Evolutionary conservation across 2,113 vertebrate genomes (phyloP).

Genomic region (Clarias magur): DNA sequence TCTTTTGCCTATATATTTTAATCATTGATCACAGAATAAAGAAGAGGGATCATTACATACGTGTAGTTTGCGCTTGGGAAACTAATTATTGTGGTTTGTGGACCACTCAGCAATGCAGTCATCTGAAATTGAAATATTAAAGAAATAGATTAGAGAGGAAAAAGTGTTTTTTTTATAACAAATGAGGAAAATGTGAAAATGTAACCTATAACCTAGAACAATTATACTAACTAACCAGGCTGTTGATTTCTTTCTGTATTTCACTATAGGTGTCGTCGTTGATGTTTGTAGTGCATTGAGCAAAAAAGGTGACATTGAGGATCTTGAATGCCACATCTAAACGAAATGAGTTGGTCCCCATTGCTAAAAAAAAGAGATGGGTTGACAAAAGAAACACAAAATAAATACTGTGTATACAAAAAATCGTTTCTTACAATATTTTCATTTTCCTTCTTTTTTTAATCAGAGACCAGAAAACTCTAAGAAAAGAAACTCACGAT

Average conservation of each 20-base stretch:
- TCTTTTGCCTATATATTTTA: not conserved
- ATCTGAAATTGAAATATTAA: not conserved
- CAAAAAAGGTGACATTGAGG: accelerated
- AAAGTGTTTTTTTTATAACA: not conserved
- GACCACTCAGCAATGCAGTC: not conserved
- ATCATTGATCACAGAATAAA: not conserved
- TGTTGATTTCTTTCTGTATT: not conserved
- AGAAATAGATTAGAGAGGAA: not conserved
- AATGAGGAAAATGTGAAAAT: not conserved
- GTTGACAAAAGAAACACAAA: not conserved
- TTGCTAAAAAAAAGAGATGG: not conserved
- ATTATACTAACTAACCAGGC: not conserved
- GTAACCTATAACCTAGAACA: no score
- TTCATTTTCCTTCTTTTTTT: not conserved
- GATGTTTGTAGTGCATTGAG: not conserved
- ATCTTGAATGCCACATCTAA: not conserved
- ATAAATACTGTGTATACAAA: not conserved
- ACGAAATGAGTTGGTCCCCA: not conserved
- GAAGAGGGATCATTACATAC: not conserved
- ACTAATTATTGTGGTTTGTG: not conserved
- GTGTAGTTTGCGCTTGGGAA: not conserved
- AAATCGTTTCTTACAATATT: not conserved
- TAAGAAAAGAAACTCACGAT: not conserved
- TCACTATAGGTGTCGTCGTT: not conserved
- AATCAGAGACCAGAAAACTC: not conserved